Conservation (phyloP, 1,140 invertebrate genomes). For the Formica exsecta region DNA sequence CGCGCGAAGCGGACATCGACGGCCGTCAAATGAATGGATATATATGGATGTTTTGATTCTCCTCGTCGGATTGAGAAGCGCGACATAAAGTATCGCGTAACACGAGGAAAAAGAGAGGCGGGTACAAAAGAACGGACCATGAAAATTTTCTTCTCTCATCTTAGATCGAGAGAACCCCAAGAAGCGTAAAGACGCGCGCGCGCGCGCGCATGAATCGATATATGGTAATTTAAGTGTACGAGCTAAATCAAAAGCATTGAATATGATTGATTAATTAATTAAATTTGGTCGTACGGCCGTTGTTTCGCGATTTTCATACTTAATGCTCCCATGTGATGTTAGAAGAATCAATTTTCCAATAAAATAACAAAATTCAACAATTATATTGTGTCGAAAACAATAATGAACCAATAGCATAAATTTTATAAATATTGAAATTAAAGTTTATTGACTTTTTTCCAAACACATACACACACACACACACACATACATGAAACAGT, state of each 20-base stretch:
- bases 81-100: neutral
- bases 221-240: conserved; percentile 26
- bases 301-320: conserved; percentile 21
- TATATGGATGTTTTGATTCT: conserved; percentile 18
- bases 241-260: conserved; percentile 37
- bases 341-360: neutral
- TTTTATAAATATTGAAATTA: neutral
- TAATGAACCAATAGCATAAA: neutral
- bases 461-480: neutral
- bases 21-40: conserved; percentile 7
- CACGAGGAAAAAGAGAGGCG: neutral
- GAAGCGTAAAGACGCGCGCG: conserved; percentile 6
- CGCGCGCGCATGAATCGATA: conserved; percentile 20
- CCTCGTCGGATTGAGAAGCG: neutral
- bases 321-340: neutral
- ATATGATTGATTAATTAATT: conserved; percentile 51
- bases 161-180: neutral
- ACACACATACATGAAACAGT: neutral
- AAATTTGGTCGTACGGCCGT: neutral
- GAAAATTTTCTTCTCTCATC: conserved; percentile 5
- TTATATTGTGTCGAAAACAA: neutral
- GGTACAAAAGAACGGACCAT: neutral
- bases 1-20: conserved; percentile 21
- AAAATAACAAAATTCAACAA: neutral
- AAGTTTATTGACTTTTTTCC: neutral